phyloP scores from a whole-genome alignment of 2,797 vertebrate genomes.

The Crenuchus spilurus region DNA sequence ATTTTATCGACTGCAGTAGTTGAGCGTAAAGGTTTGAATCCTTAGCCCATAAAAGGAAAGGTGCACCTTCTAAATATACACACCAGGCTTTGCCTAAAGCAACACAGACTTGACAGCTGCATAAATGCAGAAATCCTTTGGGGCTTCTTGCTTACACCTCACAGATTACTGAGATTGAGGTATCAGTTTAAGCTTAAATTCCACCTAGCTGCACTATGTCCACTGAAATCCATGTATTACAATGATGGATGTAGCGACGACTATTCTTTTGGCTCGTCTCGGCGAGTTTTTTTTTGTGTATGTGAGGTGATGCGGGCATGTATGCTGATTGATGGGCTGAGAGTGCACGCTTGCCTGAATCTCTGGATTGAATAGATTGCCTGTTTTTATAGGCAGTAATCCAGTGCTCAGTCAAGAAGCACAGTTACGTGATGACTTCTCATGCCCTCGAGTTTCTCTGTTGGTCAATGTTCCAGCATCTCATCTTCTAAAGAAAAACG shows the following conservation, averaged over 20 bases:
- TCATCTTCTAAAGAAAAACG: background rate
- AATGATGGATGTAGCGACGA: background rate
- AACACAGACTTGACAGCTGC: background rate
- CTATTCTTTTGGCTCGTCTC: background rate
- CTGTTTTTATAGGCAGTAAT: slow-evolving; percentile 1
- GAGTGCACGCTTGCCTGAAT: background rate
- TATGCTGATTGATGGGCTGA: background rate
- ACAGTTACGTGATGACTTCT: background rate
- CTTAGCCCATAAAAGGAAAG: background rate
- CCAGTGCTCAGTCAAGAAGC: background rate
- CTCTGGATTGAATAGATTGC: background rate
- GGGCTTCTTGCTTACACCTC: slow-evolving; percentile 2
- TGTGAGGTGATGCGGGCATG: background rate
- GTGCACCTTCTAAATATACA: background rate
- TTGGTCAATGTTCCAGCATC: background rate
- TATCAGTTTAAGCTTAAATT: background rate
- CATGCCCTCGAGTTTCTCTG: background rate
- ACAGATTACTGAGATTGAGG: background rate
- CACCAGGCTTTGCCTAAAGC: slow-evolving; percentile 5
- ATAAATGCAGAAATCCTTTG: slow-evolving; percentile 6
- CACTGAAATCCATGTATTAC: background rate
- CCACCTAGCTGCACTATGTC: background rate
- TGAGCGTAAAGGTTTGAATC: background rate
- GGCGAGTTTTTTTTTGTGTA: background rate
- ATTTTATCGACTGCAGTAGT: background rate